Evolutionary conservation across 1,140 invertebrate species (phyloP).

Genomic region (Aphelinus certus): DNA sequence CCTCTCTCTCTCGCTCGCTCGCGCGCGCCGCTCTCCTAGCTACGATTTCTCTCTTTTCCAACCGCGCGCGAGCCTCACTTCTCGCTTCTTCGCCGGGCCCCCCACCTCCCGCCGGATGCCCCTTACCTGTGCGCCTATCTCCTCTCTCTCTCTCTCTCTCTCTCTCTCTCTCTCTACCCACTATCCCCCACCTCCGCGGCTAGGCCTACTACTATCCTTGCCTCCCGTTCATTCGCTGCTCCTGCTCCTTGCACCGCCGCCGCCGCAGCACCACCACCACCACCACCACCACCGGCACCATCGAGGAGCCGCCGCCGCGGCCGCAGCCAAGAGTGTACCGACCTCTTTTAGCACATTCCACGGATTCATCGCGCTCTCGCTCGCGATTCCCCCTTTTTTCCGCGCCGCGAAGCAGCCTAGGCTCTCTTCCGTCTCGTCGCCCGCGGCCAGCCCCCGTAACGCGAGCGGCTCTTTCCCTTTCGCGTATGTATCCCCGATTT

Average conservation of each 20-base stretch:
- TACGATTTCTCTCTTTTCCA: slow-evolving; percentile 26
- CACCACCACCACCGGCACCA: no score
- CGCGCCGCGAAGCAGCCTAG: not conserved
- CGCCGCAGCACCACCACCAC: not conserved
- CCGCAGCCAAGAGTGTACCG: slow-evolving; percentile 22
- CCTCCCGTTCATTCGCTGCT: slow-evolving; percentile 27
- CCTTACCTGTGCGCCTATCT: slow-evolving; percentile 5
- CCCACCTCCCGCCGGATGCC: not conserved
- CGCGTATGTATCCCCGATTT: slow-evolving; percentile 21
- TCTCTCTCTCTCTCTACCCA: slow-evolving; percentile 21
- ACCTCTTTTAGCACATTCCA: slow-evolving; percentile 40
- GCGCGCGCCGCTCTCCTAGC: slow-evolving; percentile 25
- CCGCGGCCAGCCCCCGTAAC: not conserved
- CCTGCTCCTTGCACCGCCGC: slow-evolving; percentile 10
- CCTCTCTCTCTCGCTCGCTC: slow-evolving; percentile 20
- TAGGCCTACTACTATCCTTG: not conserved
- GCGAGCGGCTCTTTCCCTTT: not conserved
- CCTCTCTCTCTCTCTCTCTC: slow-evolving; percentile 7
- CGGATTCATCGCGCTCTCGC: slow-evolving; percentile 29
- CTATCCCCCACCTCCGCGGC: no score
- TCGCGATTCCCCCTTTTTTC: not conserved
- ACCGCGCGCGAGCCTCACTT: not conserved
- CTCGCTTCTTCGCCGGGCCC: slow-evolving; percentile 4
- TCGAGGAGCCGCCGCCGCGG: no score
- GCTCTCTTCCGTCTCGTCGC: not conserved